Percentiles rank a stretch among this genome's conserved stretches.
phyloP scores from a whole-genome alignment of 2,888 invertebrate genomes.

The Linnaemya vulpina region DNA sequence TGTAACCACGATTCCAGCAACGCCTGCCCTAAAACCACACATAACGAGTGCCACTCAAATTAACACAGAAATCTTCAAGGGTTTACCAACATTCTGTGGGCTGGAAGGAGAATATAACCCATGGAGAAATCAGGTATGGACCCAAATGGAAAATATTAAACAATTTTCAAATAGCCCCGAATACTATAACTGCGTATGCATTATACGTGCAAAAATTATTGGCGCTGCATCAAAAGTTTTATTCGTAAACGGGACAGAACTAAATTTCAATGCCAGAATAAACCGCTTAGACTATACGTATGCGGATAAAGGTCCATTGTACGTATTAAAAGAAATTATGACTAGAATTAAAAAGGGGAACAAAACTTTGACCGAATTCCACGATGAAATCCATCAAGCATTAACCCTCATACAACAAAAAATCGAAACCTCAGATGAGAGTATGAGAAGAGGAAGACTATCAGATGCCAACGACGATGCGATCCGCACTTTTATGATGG shows the following conservation, averaged over 20 bases:
- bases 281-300: neutral
- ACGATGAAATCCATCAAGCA: neutral
- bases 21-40: too few species aligned
- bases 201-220: constrained; percentile 6
- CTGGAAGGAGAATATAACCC: too few species aligned
- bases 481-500: neutral
- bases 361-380: neutral
- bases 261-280: neutral
- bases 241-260: neutral
- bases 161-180: neutral
- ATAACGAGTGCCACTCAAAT: too few species aligned
- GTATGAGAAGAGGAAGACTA: neutral
- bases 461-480: neutral
- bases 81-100: too few species aligned
- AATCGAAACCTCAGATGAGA: neutral
- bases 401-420: neutral
- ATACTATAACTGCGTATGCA: constrained; percentile 11
- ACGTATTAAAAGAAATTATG: constrained; percentile 1
- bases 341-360: neutral
- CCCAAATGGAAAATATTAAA: constrained; percentile 1
- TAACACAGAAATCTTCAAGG: too few species aligned
- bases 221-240: neutral
- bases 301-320: neutral
- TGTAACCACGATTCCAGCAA: too few species aligned
- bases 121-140: neutral